Base-by-base conservation (phyloP, 2,797 vertebrate species). In the Spea hammondii region DNA sequence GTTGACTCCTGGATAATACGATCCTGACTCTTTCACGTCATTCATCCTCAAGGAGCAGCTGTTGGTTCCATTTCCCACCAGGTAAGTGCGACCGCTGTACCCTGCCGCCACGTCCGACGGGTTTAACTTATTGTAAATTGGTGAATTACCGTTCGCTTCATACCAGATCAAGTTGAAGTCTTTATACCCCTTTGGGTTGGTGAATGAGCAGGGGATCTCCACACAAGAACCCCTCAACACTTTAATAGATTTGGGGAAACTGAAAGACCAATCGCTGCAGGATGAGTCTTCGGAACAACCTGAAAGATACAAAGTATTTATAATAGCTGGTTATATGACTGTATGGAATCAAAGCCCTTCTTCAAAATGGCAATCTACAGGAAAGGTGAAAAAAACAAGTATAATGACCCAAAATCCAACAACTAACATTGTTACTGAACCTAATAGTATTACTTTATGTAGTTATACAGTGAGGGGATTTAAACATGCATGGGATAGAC, bases 201-300 rank as follows among this genome's bases (percentile, higher is more conserved):
- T 65, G 67, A 65, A 65, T 5, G 45, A 54, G 51, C 78, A 80
- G 66, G 78, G 72, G 60, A 80, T 80, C 10, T 45, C 51, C 77
- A 78, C 70, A 44, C 64, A 65, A 13, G 69, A 59, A 32, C 47
- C 12, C 14, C 54, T 65, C 47, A 49, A 12, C 11, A 46, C 67
- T 55, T 8, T 13, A 17, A 75, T 75, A 45, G 14, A 48, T 47
- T 74, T 1, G 7, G 66, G 59, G 51, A 80, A 53, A 53, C 49
- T 47, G 47, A 79, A 62, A 4, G 65, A 12, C 72, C 67, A 75
- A 14, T 32, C 57, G n/a, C 7, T 44, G 12, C 74, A 76, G 6
- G 65, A 50, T 45, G 12, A 10, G 14, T 55, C 54, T 17, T 68
- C 10, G 8, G 4, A 6, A 12, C 75, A 76, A 44, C 74, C 75